phyloP scores from a whole-genome alignment of 1,140 invertebrate species.

The Maniola jurtina region DNA sequence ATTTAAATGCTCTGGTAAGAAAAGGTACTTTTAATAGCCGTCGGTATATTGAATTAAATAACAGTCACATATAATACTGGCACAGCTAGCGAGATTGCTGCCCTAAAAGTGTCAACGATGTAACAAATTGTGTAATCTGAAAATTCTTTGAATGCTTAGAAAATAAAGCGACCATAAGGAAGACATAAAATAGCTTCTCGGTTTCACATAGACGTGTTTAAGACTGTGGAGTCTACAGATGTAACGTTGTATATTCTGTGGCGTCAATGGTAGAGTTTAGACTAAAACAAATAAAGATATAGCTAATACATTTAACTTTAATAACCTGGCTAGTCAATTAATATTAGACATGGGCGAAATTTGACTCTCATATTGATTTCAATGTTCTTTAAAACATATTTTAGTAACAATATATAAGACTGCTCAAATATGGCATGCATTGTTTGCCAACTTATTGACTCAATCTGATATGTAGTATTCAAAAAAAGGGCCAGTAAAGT shows the following conservation, averaged over 20 bases:
- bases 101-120: neutral
- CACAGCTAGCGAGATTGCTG: neutral
- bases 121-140: neutral
- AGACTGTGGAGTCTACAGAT: neutral
- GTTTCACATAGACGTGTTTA: neutral
- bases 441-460: too few relatives aligned
- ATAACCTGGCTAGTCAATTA: neutral
- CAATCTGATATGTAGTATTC: too few relatives aligned
- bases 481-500: too few relatives aligned
- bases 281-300: neutral
- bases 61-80: neutral
- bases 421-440: too few relatives aligned
- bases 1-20: neutral
- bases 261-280: neutral
- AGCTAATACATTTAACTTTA: neutral
- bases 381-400: too few relatives aligned
- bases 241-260: neutral
- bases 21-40: neutral
- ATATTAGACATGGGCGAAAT: neutral
- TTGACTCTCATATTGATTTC: neutral
- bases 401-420: too few relatives aligned
- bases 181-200: neutral
- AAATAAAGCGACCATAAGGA: neutral
- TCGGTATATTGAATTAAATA: neutral
- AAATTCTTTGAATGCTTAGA: neutral